A percentile compares a stretch with the other conserved stretches of the same genome.
phyloP scores from a whole-genome alignment of 64 coral and sea anemone species.

The Montipora cactus region DNA sequence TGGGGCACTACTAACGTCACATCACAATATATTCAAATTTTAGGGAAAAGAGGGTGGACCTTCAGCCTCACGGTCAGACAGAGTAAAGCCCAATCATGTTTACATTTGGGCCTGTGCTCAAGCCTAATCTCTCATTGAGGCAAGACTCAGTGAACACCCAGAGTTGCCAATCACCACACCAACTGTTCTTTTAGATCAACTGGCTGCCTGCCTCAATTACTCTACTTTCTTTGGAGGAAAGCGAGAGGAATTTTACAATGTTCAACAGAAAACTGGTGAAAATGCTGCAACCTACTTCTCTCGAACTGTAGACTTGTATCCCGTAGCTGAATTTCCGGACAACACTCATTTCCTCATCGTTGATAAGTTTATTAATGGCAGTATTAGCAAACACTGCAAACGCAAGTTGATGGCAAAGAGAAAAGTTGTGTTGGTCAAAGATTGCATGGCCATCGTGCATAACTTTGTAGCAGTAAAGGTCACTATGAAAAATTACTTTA shows the following conservation, averaged over 20 bases:
- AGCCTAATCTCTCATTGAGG: conserved; percentile 54
- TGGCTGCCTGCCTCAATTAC: conserved; percentile 70
- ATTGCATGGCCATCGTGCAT: neutral
- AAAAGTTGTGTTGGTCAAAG: neutral
- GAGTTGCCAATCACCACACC: conserved; percentile 9
- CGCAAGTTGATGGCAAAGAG: conserved; percentile 50
- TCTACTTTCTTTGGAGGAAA: conserved; percentile 65
- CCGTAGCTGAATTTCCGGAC: too few species aligned
- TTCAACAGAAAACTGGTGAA: conserved; percentile 31
- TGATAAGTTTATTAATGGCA: too few species aligned
- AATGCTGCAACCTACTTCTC: conserved; percentile 55
- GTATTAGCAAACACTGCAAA: conserved; percentile 37
- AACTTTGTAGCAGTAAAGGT: neutral
- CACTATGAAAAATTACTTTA: too few species aligned
- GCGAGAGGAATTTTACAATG: conserved; percentile 74
- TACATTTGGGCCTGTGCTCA: conserved; percentile 75
- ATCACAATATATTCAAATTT: too few species aligned
- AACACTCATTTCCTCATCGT: too few species aligned
- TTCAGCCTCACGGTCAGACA: conserved; percentile 43
- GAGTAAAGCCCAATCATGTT: conserved; percentile 68
- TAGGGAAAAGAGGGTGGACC: neutral
- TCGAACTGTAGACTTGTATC: neutral
- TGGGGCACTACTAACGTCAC: too few species aligned
- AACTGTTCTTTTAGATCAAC: conserved; percentile 59
- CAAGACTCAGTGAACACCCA: conserved; percentile 46